Evolutionary conservation across 30 jellyfish, hydroid and myxozoan genomes (phyloP).

Genomic region (Aurelia aurita): DNA sequence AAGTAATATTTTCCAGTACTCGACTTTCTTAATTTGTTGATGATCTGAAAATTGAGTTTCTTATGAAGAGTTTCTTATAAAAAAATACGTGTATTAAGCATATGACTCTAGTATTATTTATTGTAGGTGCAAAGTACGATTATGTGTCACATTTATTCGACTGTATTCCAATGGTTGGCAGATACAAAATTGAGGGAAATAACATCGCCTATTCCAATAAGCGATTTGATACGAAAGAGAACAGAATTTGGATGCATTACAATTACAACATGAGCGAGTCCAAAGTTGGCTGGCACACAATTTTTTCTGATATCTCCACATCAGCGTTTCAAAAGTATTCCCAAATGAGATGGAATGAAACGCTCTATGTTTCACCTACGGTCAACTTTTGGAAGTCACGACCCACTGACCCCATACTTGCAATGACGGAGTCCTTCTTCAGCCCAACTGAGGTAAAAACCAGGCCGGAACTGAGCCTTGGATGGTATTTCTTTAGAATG

Average conservation of each 20-base stretch:
- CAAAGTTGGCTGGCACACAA: conserved; percentile 56
- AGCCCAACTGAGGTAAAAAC: conserved; percentile 60
- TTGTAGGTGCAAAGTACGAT: conserved; percentile 41
- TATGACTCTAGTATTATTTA: too few relatives aligned
- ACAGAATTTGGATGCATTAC: conserved; percentile 46
- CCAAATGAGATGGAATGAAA: conserved; percentile 16
- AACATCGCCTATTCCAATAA: conserved; percentile 34
- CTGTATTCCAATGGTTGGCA: conserved; percentile 71
- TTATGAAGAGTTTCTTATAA: too few relatives aligned
- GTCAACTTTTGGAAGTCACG: conserved; percentile 68
- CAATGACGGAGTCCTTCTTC: conserved; percentile 62
- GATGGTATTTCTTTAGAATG: conserved; percentile 14
- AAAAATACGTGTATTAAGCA: background rate
- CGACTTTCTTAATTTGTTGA: too few relatives aligned
- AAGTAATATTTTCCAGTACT: too few relatives aligned
- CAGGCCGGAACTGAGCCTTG: conserved; percentile 57
- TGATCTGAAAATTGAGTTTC: too few relatives aligned
- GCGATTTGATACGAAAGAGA: conserved; percentile 14
- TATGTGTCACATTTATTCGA: conserved; percentile 57
- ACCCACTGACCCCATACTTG: conserved; percentile 26
- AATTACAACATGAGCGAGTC: conserved; percentile 39
- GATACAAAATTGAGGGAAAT: conserved; percentile 40
- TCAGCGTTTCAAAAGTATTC: conserved; percentile 26
- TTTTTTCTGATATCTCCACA: conserved; percentile 39
- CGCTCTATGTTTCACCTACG: conserved; percentile 36